Percentiles rank a stretch among this genome's conserved stretches.
Conservation (phyloP, 2,888 invertebrate species). For the Labia minor region DNA sequence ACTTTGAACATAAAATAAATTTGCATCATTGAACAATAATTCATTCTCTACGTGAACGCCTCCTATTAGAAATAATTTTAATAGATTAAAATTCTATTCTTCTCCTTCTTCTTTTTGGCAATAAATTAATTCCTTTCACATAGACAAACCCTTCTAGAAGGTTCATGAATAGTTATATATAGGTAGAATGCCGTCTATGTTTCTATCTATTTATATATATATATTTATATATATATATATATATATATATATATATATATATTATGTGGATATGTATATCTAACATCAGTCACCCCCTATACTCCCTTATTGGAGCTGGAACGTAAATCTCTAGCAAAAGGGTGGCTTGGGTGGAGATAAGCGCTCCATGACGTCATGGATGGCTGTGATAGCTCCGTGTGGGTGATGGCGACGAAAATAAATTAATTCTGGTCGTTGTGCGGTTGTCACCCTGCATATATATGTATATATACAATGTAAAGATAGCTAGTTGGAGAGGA, state of each 20-base stretch:
- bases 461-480: background rate
- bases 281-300: background rate
- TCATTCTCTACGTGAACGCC: too few species aligned
- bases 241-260: too few species aligned
- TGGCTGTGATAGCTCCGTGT: background rate
- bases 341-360: background rate
- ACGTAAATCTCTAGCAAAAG: background rate
- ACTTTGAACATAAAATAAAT: too few species aligned
- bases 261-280: too few species aligned
- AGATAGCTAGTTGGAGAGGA: too few species aligned
- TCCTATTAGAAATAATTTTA: too few species aligned
- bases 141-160: too few species aligned
- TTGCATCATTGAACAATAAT: too few species aligned
- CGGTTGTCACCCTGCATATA: constrained; percentile 5
- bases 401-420: background rate
- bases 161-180: background rate
- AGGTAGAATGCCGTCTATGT: background rate
- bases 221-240: background rate
- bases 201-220: too few species aligned
- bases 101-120: too few species aligned
- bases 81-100: too few species aligned
- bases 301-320: background rate
- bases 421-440: constrained; percentile 7
- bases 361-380: constrained; percentile 1
- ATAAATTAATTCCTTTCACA: too few species aligned